phyloP scores from a whole-genome alignment of 1,140 invertebrate species.

The Cherax quadricarinatus region DNA sequence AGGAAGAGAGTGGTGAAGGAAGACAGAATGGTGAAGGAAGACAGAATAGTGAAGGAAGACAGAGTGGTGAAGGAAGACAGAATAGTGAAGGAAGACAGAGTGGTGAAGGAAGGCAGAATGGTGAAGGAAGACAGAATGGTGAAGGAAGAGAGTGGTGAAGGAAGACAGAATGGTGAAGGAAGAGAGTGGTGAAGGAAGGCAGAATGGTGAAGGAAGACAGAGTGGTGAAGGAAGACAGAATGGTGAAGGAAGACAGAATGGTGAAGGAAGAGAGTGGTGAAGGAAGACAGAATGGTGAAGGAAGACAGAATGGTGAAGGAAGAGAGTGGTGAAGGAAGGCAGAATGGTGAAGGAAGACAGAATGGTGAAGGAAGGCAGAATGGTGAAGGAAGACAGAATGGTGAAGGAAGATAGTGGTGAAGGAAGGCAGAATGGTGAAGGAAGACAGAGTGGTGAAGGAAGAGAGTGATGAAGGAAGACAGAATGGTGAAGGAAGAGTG shows the following conservation, averaged over 20 bases:
- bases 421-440: neutral
- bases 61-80: neutral
- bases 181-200: no score
- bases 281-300: neutral
- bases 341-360: neutral
- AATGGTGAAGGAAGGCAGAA: neutral
- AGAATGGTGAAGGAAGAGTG: neutral
- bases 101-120: neutral
- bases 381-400: neutral
- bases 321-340: neutral
- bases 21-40: neutral
- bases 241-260: neutral
- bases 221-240: neutral
- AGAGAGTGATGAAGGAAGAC: neutral
- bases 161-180: neutral
- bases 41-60: no score
- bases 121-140: no score
- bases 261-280: neutral
- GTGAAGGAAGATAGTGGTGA: neutral
- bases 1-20: neutral
- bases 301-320: neutral
- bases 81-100: no score
- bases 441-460: neutral
- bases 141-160: neutral
- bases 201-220: neutral